Evolutionary conservation across 2,888 invertebrate genomes (phyloP), one percentile per base, ranked within the genome.

Genomic region (Aporophyla nigra): DNA sequence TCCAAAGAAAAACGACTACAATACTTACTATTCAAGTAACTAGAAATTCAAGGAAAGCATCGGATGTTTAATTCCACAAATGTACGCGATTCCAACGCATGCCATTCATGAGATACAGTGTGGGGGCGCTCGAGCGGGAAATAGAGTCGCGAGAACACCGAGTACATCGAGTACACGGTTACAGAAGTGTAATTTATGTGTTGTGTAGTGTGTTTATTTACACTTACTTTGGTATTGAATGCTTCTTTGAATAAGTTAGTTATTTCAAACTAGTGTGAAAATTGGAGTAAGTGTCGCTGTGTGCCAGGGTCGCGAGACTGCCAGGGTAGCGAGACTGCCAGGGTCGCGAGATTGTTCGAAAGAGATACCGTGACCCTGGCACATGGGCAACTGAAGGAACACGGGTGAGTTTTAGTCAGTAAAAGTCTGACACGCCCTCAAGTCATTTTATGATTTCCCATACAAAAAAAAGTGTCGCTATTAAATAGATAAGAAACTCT

Each of bases 101-200:
- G 33, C 49, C 43, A 72, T 83, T 76, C 83, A 83, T 76, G 67
- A 72, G 83, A 74, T 71, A n/a, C 75, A 72, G 59, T 61, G 51
- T 53, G 2, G 33, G 16, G 59, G 73, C 86, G 63, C 27, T 71
- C 62, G 58, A 27, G 58, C 62, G 73, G 12, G 59, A 65, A 79
- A 82, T 76, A 24, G 73, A 71, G 76, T 74, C 56, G 65, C 54
- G 40, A 5, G 24, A 27, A 24, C 77, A 54, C 12, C 5, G 33
- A 7, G 12, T 40, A 54, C 59, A 68, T 54, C 5, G 33, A 7
- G 12, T 49, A 54, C 59, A 68, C 61, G 53, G 19, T 56, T 19
- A 56, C 5, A 49, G 24, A 21, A 16, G 9, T 27, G 27, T 49
- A 12, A 0, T n/a, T n/a, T 73, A 19, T 56, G 5, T n/a, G 10